Conservation (phyloP, 1,140 invertebrate species). For the Apis florea region DNA sequence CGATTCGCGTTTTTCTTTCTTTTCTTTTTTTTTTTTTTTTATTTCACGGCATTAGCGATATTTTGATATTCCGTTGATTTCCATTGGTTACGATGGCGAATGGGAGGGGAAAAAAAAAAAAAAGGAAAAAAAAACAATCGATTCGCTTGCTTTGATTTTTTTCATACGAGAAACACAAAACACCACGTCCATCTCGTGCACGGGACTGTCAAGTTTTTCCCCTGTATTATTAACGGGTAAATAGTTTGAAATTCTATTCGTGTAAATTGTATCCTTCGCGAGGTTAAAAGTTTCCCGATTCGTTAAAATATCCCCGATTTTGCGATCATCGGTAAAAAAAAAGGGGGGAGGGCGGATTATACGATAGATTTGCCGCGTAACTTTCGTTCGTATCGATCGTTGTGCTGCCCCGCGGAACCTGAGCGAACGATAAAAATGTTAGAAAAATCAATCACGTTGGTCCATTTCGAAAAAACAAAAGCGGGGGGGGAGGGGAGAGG, state of each 20-base stretch:
- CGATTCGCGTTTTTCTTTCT: not conserved
- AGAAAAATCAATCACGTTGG: constrained; percentile 62
- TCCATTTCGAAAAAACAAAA: constrained; percentile 52
- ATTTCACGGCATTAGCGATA: not conserved
- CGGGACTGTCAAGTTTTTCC: not conserved
- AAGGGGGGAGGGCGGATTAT: not conserved
- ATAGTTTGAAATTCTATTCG: constrained; percentile 21
- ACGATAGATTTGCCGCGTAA: constrained; percentile 39
- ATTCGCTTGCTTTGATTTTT: constrained; percentile 19
- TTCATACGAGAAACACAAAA: not conserved
- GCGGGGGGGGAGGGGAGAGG: not conserved
- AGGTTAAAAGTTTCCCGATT: constrained; percentile 28
- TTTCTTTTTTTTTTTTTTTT: too few relatives aligned
- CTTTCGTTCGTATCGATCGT: constrained; percentile 17
- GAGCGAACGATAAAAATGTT: constrained; percentile 56
- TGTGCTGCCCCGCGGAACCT: not conserved
- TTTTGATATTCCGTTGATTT: not conserved
- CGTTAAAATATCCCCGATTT: constrained; percentile 24
- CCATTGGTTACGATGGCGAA: too few relatives aligned
- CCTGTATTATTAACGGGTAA: not conserved
- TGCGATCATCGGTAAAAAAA: not conserved
- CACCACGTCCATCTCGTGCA: not conserved
- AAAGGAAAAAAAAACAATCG: constrained; percentile 7
- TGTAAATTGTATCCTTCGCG: not conserved
- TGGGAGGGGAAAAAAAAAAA: too few relatives aligned